Conservation (phyloP, 2,888 invertebrate species). For the Deilephila porcellus region DNA sequence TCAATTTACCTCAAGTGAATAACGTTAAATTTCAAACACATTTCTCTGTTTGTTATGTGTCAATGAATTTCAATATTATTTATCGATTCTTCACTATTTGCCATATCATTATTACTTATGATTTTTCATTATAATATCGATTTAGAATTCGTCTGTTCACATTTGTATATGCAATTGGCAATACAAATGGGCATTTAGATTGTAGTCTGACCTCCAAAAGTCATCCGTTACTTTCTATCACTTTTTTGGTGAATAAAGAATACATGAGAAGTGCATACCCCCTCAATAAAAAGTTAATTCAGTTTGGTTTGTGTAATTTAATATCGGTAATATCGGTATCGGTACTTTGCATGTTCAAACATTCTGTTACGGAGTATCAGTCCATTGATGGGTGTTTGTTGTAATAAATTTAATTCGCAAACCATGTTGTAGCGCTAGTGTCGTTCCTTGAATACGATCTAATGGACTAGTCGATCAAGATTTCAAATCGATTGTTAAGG, state of each 20-base stretch:
- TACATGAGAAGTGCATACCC: conserved; percentile 3
- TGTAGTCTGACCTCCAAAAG: background rate
- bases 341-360: conserved; percentile 8
- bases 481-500: background rate
- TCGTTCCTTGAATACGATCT: background rate
- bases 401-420: background rate
- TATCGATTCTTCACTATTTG: background rate
- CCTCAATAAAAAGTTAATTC: conserved; percentile 12
- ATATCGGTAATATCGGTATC: no score
- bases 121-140: background rate
- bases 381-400: background rate
- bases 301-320: conserved; percentile 9
- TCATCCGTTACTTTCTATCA: conserved; percentile 10
- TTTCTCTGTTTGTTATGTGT: background rate
- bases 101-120: background rate
- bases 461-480: background rate
- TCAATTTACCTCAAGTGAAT: no score
- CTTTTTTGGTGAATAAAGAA: background rate
- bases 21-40: no score
- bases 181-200: background rate
- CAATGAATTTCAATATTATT: background rate
- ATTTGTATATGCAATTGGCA: background rate
- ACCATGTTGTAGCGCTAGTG: background rate
- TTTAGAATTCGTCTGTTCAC: background rate
- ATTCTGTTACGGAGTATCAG: conserved; percentile 1